Conservation (phyloP, 92 coral and sea anemone species). For the Zoanthus solanderi region DNA sequence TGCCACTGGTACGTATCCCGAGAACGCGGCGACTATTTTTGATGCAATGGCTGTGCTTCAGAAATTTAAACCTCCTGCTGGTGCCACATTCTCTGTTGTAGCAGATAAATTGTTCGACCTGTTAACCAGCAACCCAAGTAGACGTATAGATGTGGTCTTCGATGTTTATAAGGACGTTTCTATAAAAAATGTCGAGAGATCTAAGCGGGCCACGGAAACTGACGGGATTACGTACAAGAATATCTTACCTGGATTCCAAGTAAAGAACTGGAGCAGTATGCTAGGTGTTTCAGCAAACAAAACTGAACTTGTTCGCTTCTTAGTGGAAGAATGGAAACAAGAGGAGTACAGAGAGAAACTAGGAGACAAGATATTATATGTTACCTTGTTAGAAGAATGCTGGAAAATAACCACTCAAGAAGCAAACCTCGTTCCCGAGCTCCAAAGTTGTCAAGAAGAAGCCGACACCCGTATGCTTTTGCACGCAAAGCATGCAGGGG, state of each 20-base stretch:
- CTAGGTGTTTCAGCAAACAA: slow-evolving; percentile 51
- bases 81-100: slow-evolving; percentile 28
- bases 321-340: slow-evolving; percentile 37
- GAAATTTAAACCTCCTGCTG: slow-evolving; percentile 36
- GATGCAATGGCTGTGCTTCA: slow-evolving; percentile 29
- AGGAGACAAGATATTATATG: slow-evolving; percentile 11
- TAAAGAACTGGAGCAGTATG: slow-evolving; percentile 44
- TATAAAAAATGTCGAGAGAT: background rate
- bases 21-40: background rate
- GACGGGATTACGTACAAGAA: slow-evolving; percentile 30
- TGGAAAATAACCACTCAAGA: slow-evolving; percentile 14
- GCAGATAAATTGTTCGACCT: slow-evolving; percentile 28
- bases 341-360: slow-evolving; percentile 5
- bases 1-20: background rate
- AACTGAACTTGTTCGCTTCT: slow-evolving; percentile 40
- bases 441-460: slow-evolving; percentile 14
- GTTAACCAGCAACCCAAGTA: slow-evolving; percentile 8
- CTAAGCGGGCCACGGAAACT: slow-evolving; percentile 20
- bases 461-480: slow-evolving; percentile 18
- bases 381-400: background rate
- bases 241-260: slow-evolving; percentile 37
- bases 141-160: slow-evolving; percentile 36
- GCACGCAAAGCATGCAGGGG: slow-evolving; percentile 9
- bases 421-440: slow-evolving; percentile 9
- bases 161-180: slow-evolving; percentile 47